Base-by-base conservation (phyloP, 2,888 invertebrate genomes). In the Altica lythri region DNA sequence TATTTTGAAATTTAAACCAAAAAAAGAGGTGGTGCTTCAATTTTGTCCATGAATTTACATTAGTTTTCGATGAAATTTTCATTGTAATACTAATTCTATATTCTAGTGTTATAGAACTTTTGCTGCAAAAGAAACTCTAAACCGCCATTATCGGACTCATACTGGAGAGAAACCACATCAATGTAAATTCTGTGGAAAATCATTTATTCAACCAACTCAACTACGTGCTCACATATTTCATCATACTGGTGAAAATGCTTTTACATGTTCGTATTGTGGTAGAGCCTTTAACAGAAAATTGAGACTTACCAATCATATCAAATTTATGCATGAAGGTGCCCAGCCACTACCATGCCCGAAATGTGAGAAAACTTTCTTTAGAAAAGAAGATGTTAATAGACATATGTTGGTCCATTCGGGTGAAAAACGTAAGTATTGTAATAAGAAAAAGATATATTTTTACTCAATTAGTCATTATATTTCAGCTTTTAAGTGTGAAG, bases 121-220 rank as follows among this genome's bases (percentile, higher is more conserved):
- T 68, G 87, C 86, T 46, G 91, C 92, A 0, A 86, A 91, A 65
- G 92, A 92, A 72, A 92, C 92, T 63, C 62, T 75, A 42, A 68
- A 78, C 72, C 68, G 77, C 10, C 77, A 78, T 49, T 63, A 72
- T 34, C 71, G 75, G 62, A 80, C 65, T 60, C 81, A 83, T 58
- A 81, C 82, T 1, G 83, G 83, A 1, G 79, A 81, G 59, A 81
- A 81, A 66, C 83, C 83, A 1, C 82, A 81, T 60, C 75, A 78
- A 54, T 90, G 90, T 70, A 73, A 79, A 34, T 79, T 82, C 65
- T 93, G 93, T 70, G 83, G 82, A 6, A 86, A 86, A 71, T 84
- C 89, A n/a, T 93, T 91, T 74, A 93, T 93, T 53, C 93, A 77
- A 66, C 86, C 88, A 6, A 83, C 86, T 4, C 92, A 92, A 71